phyloP scores from a whole-genome alignment of 2,797 vertebrate species.

The Phalloptychus januarius region DNA sequence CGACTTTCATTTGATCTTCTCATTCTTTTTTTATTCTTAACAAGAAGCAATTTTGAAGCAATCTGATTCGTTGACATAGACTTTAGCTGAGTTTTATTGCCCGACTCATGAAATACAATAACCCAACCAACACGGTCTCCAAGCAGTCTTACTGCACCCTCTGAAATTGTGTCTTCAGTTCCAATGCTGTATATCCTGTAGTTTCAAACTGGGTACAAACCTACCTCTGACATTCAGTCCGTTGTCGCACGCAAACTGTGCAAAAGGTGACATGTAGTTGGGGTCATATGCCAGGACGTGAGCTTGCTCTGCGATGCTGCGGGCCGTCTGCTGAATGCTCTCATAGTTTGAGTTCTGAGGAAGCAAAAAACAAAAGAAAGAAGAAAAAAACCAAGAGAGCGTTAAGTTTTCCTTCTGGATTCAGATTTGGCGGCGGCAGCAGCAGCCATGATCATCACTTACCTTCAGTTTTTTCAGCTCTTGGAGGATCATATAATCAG shows the following conservation, averaged over 20 bases:
- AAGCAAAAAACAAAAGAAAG: neutral
- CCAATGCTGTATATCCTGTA: neutral
- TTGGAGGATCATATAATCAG: conserved; percentile 98
- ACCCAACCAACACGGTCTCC: neutral
- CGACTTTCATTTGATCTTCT: no score
- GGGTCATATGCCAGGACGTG: conserved; percentile 98
- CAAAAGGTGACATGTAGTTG: conserved; percentile 99
- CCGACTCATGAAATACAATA: neutral
- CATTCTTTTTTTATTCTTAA: neutral
- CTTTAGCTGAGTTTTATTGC: neutral
- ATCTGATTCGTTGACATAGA: neutral
- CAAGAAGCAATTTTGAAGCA: neutral
- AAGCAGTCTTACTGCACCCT: neutral
- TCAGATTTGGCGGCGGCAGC: neutral
- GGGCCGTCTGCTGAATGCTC: conserved; percentile 95
- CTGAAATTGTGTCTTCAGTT: neutral
- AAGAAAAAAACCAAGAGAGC: neutral
- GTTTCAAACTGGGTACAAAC: conserved; percentile 21
- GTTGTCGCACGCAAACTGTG: conserved; percentile 98
- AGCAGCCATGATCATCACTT: conserved; percentile 13
- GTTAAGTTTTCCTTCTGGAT: conserved; percentile 3
- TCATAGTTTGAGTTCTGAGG: conserved; percentile 94
- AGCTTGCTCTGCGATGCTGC: conserved; percentile 96
- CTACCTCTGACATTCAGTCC: conserved; percentile 97
- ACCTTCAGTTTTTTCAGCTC: conserved; percentile 97